Evolutionary conservation across 2,888 invertebrate species (phyloP).

Genomic region (Chironomus tentans): DNA sequence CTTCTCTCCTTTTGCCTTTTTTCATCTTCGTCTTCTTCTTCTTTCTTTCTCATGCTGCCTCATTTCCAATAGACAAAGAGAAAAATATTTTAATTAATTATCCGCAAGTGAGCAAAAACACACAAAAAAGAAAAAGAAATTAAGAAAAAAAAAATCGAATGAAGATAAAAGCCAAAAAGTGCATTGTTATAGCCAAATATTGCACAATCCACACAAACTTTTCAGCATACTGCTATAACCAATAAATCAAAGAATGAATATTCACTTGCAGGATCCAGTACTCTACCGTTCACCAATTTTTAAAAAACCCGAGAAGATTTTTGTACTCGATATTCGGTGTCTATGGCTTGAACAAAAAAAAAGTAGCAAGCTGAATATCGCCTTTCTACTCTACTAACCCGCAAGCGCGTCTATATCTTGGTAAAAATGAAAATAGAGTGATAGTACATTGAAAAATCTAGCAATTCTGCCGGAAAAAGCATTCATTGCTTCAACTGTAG

Average conservation of each 20-base stretch:
- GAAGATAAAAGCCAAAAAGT: not conserved
- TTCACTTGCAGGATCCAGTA: not conserved
- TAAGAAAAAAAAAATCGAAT: too few relatives aligned
- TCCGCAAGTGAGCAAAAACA: not conserved
- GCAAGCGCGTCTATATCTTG: constrained; percentile 10
- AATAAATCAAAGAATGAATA: not conserved
- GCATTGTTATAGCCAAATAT: not conserved
- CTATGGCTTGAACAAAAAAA: not conserved
- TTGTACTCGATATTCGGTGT: not conserved
- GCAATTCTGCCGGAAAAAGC: constrained; percentile 4
- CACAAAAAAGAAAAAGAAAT: too few relatives aligned
- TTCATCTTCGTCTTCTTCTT: too few relatives aligned
- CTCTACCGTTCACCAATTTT: not conserved
- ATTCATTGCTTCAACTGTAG: constrained; percentile 8
- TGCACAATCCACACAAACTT: too few relatives aligned
- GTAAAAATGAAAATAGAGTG: not conserved
- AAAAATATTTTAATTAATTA: not conserved
- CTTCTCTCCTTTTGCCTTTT: too few relatives aligned
- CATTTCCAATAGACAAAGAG: not conserved
- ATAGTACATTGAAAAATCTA: not conserved
- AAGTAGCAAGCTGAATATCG: not conserved
- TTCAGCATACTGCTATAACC: not conserved
- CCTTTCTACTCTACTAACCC: not conserved
- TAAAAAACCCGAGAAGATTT: too few relatives aligned
- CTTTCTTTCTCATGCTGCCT: too few relatives aligned